A percentile compares a stretch with the other conserved stretches of the same genome.
Evolutionary conservation across 2,888 invertebrate genomes (phyloP).

Genomic region (Hecatera dysodea): DNA sequence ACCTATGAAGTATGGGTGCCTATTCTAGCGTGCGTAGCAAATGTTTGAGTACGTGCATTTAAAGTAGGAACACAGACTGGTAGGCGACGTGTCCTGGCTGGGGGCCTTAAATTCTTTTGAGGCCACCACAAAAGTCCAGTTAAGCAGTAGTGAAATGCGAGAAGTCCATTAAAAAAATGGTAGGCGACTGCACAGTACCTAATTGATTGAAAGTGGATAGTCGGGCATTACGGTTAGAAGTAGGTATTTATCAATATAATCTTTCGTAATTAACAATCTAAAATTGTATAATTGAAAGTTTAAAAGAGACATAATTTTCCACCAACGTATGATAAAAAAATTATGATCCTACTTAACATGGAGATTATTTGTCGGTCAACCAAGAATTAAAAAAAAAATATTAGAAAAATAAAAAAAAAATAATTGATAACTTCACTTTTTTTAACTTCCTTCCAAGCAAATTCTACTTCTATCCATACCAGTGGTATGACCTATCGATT

Average conservation of each 20-base stretch:
- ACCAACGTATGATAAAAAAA: neutral
- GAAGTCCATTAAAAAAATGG: too few species aligned
- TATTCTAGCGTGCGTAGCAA: constrained; percentile 20
- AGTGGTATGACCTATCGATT: neutral
- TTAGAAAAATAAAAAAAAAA: neutral
- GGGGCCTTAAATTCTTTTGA: too few species aligned
- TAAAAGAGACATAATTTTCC: neutral
- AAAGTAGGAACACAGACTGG: neutral
- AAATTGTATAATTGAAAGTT: neutral
- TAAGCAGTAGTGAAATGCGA: too few species aligned
- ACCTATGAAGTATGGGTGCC: constrained; percentile 8
- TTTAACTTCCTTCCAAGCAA: neutral
- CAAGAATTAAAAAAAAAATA: constrained; percentile 4
- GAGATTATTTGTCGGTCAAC: neutral
- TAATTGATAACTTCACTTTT: neutral
- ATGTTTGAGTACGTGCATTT: neutral
- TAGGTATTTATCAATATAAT: neutral
- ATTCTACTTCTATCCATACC: neutral
- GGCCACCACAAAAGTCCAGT: too few species aligned
- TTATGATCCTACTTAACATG: constrained; percentile 9
- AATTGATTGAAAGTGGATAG: neutral
- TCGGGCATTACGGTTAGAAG: neutral
- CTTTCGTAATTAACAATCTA: neutral
- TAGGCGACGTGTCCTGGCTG: too few species aligned
- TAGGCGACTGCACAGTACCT: too few species aligned